Evolutionary conservation across 2,797 vertebrate genomes (phyloP).

Genomic region (Decapterus maruadsi): DNA sequence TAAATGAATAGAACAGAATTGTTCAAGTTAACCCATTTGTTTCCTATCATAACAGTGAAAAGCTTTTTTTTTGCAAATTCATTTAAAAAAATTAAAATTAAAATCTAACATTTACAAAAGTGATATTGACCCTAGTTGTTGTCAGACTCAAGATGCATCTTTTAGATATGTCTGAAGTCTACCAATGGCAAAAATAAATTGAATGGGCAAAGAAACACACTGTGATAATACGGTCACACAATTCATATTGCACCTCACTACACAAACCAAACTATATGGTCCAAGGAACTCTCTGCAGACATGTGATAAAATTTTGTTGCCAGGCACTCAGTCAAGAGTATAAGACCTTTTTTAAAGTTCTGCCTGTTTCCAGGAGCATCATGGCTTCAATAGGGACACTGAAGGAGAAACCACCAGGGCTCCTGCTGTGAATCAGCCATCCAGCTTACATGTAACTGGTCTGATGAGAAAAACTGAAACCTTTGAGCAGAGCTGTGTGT

Average conservation of each 20-base stretch:
- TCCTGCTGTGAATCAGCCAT: not conserved
- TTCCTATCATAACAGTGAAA: not conserved
- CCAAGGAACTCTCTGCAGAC: not conserved
- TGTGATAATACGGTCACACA: not conserved
- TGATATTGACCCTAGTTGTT: not conserved
- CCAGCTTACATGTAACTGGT: not conserved
- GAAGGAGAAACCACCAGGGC: not conserved
- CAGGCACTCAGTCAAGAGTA: not conserved
- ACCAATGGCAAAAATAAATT: not conserved
- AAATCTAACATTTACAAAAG: not conserved
- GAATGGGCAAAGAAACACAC: not conserved
- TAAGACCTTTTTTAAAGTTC: constrained; percentile 1
- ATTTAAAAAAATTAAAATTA: not conserved
- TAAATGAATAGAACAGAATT: not conserved
- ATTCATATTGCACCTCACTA: no score
- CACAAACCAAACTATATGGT: no score
- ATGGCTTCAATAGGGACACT: not conserved
- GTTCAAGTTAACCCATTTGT: no score
- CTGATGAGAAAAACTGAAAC: not conserved
- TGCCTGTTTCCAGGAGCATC: not conserved
- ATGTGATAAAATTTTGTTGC: not conserved
- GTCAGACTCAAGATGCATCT: not conserved
- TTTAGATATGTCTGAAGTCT: not conserved
- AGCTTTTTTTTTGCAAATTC: no score
- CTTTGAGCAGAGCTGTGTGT: not conserved